Conservation (phyloP, 2,113 vertebrate genomes). For the Amia ocellicauda region DNA sequence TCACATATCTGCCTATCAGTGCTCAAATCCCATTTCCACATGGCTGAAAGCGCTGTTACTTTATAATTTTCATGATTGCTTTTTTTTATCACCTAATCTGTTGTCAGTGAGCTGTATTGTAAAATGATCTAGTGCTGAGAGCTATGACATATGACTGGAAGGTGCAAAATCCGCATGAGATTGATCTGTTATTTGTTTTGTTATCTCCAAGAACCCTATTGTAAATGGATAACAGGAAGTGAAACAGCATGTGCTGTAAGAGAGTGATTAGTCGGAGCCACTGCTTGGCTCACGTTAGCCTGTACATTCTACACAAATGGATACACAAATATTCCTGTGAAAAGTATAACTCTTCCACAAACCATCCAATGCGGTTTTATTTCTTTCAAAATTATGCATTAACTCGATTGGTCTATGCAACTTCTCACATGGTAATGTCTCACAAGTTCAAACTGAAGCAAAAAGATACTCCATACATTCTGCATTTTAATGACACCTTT, state of each 20-base stretch:
- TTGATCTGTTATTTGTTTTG: neutral
- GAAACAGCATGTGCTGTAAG: neutral
- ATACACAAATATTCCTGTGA: no score
- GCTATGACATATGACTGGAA: neutral
- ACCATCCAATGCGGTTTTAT: no score
- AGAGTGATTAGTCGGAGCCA: neutral
- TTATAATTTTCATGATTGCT: neutral
- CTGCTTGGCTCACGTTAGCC: neutral
- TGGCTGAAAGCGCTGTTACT: constrained; percentile 1
- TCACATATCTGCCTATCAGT: neutral
- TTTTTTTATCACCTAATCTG: neutral
- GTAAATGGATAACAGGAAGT: constrained; percentile 4
- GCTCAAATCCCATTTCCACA: constrained; percentile 3
- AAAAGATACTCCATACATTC: no score
- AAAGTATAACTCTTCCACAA: no score
- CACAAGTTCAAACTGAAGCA: no score
- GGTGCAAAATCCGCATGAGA: neutral
- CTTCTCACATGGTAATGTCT: no score
- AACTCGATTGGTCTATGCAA: no score
- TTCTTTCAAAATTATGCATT: no score
- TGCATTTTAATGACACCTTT: no score
- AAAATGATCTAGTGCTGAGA: constrained; percentile 8
- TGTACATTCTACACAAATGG: no score
- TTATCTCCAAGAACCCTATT: constrained; percentile 6
- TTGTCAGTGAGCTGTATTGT: neutral